These are phyloP conservation scores for Cryptus armator DNA, from an alignment of 2,888 invertebrate genomes.

Conservation along the genomic window DNA sequence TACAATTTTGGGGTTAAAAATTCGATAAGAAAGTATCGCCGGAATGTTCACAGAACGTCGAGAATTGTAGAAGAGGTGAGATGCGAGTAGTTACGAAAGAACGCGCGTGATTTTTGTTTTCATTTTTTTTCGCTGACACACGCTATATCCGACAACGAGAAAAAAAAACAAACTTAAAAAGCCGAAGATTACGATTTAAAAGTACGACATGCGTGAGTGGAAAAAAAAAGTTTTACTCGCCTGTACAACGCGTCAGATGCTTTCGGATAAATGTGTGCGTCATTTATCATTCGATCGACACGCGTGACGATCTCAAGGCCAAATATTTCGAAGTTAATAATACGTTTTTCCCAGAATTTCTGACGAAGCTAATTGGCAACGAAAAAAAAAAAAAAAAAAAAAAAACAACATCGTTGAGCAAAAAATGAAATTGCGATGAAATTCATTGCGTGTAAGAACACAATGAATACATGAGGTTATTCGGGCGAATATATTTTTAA, in stretches of 20 bases:
- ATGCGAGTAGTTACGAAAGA: slow-evolving; percentile 11
- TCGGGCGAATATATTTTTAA: too few relatives aligned
- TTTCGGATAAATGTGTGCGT: not conserved
- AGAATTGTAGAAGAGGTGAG: not conserved
- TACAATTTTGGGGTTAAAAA: not conserved
- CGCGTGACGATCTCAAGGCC: not conserved
- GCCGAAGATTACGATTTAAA: not conserved
- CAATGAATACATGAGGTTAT: not conserved
- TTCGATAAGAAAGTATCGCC: not conserved
- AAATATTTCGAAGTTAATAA: not conserved
- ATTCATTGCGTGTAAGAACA: not conserved
- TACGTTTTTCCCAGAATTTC: not conserved
- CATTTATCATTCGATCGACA: not conserved
- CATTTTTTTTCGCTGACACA: slow-evolving; percentile 16
- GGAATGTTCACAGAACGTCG: not conserved
- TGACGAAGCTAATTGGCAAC: not conserved
- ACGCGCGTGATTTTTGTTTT: not conserved
- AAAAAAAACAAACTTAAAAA: slow-evolving; percentile 7
- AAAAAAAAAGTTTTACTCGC: not conserved
- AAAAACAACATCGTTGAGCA: not conserved
- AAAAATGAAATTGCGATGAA: not conserved
- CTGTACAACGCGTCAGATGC: not conserved
- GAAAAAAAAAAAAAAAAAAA: not conserved
- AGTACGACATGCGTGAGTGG: not conserved
- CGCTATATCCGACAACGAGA: not conserved